These are phyloP conservation scores for Psix sp. DNA, from an alignment of 1,140 invertebrate species.

Conservation along the genomic window DNA sequence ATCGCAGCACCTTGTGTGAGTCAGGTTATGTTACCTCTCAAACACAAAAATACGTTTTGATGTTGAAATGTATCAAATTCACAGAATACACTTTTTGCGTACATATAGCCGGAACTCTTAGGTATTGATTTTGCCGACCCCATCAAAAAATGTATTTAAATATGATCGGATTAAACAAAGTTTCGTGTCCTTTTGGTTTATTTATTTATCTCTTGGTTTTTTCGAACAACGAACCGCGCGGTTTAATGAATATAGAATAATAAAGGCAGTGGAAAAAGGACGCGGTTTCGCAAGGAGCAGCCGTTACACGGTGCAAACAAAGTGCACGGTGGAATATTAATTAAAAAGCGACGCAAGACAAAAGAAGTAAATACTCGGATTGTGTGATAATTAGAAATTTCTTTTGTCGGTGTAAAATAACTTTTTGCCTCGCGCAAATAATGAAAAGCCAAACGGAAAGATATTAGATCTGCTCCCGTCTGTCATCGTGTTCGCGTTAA, in stretches of 20 bases:
- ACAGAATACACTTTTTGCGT: no score
- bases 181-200: background rate
- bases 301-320: slow-evolving; percentile 32
- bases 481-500: slow-evolving; percentile 51
- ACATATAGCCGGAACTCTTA: no score
- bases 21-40: no score
- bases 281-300: slow-evolving; percentile 12
- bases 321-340: slow-evolving; percentile 38
- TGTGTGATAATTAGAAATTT: slow-evolving; percentile 55
- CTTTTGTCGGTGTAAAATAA: slow-evolving; percentile 50
- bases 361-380: slow-evolving; percentile 50
- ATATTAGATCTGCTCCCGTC: slow-evolving; percentile 35
- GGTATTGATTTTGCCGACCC: slow-evolving; percentile 42
- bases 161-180: background rate
- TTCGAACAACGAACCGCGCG: background rate
- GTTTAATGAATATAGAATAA: slow-evolving; percentile 7
- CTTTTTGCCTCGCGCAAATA: slow-evolving; percentile 42
- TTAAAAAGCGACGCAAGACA: slow-evolving; percentile 41
- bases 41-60: no score
- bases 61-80: no score
- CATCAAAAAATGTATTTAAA: slow-evolving; percentile 46
- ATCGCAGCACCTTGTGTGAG: no score
- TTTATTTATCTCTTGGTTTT: no score
- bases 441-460: slow-evolving; percentile 41
- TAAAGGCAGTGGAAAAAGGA: slow-evolving; percentile 9